phyloP scores from a whole-genome alignment of 2,797 vertebrate genomes.

The Valencia hispanica region DNA sequence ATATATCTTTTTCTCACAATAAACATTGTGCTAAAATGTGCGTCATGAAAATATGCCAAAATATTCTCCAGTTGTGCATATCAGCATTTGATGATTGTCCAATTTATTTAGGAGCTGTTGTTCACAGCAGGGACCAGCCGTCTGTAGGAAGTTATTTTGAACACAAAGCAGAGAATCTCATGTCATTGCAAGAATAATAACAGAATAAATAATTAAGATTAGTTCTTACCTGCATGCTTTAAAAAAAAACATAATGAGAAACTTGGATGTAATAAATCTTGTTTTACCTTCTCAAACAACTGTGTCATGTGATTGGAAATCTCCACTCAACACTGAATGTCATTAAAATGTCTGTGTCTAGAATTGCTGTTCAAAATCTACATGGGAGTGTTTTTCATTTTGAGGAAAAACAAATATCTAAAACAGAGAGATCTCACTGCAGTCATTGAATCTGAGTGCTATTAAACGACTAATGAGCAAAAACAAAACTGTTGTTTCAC shows the following conservation, averaged over 20 bases:
- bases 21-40: not conserved
- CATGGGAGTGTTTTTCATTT: constrained; percentile 10
- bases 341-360: constrained; percentile 13
- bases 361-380: not conserved
- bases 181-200: constrained; percentile 26
- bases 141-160: not conserved
- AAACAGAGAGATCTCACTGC: constrained; percentile 1
- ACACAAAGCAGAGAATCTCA: constrained; percentile 13
- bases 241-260: not conserved
- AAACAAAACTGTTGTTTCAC: constrained; percentile 12
- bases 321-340: constrained; percentile 6
- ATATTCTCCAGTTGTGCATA: not conserved
- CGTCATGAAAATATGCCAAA: not conserved
- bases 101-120: not conserved
- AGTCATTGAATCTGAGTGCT: constrained; percentile 16
- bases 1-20: not conserved
- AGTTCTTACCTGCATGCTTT: constrained; percentile 1
- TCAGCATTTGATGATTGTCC: not conserved
- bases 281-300: constrained; percentile 1
- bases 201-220: constrained; percentile 11
- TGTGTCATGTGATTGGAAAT: constrained; percentile 14
- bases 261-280: constrained; percentile 10
- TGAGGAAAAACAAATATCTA: not conserved
- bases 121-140: not conserved
- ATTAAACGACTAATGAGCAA: constrained; percentile 27